These are phyloP conservation scores for Heliothis virescens DNA, from an alignment of 1,140 invertebrate species.

Conservation along the genomic window DNA sequence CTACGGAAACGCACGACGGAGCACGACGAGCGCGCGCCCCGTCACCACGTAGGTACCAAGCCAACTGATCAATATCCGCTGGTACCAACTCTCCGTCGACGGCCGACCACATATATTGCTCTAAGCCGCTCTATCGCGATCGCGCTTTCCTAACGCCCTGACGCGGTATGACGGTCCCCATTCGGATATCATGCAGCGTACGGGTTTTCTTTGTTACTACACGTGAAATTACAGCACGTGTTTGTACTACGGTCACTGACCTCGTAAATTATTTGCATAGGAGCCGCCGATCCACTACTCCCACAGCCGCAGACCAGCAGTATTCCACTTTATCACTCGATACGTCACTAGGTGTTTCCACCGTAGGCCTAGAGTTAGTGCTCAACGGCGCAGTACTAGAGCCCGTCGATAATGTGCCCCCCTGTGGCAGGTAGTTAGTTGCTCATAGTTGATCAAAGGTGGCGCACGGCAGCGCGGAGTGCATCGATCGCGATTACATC, in stretches of 20 bases:
- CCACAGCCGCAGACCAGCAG: slow-evolving; percentile 3
- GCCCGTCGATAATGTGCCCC: slow-evolving; percentile 33
- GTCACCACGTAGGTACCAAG: slow-evolving; percentile 49
- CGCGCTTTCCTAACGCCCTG: not conserved
- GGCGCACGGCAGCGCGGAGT: slow-evolving; percentile 67
- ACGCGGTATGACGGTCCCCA: not conserved
- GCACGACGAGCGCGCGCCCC: slow-evolving; percentile 68
- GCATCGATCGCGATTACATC: slow-evolving; percentile 85
- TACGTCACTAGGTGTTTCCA: slow-evolving; percentile 17
- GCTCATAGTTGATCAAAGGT: slow-evolving; percentile 50
- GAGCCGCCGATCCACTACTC: slow-evolving; percentile 14
- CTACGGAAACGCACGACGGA: slow-evolving; percentile 59
- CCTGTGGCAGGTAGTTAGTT: slow-evolving; percentile 29
- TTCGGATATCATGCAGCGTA: not conserved
- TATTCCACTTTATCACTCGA: slow-evolving; percentile 26
- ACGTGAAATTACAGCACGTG: slow-evolving; percentile 62
- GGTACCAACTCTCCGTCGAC: slow-evolving; percentile 5
- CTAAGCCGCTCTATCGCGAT: slow-evolving; percentile 16
- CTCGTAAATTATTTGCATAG: slow-evolving; percentile 41
- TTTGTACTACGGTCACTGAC: slow-evolving; percentile 58
- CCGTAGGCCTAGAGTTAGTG: slow-evolving; percentile 12
- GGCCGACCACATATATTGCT: slow-evolving; percentile 10
- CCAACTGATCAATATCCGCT: slow-evolving; percentile 36
- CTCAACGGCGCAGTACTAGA: not conserved
- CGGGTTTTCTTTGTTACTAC: slow-evolving; percentile 51